Base-by-base conservation (phyloP, 2,113 vertebrate species). In the Syngnathus typhle region DNA sequence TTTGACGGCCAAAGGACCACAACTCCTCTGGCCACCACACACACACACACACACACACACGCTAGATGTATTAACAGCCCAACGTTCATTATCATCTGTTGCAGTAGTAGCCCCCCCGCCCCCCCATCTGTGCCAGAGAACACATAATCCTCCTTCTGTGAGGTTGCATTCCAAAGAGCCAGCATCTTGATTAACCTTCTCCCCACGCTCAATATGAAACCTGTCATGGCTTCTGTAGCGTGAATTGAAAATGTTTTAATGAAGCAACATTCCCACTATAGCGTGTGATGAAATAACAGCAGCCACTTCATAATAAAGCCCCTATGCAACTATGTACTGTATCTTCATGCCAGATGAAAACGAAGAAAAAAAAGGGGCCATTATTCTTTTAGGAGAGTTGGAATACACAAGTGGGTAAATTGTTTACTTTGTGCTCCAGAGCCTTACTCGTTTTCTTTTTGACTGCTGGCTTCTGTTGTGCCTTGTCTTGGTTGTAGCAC, bases 381-480 rank as follows among this genome's bases (percentile, higher is more conserved):
- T 43, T 62, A 19, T 43, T 62, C 38, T 62, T 7, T 41, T 43
- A 13, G 9, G 19, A 6, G 43, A 62, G 60, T 41, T 23, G 39
- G 51, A 68, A 18, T 62, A 64, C 65, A 59, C 72, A 2, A 70
- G 49, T 18, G 43, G 18, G 52, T 7, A 64, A 61, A 41, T 7
- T 9, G 23, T 75, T 15, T 64, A 65, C 1, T 70, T 65, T 59
- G 55, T 78, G 43, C 70, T 78, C 58, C 6, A 19, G 47, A 21
- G 83, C 83, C 82, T 87, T 85, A 84, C 77, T 67, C 54, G 68
- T 0, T 36, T 69, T 72, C 72, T 77, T 44, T 16, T 79, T 69
- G 67, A 66, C 75, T 47, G 73, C 75, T 82, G 78, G 67, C 73
- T 81, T 79, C 38, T 64, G 58, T 78, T 71, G 85, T 87, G 86